These are phyloP conservation scores for Megaceryle maxima DNA, from an alignment of 2,113 vertebrate genomes.

Conservation along the genomic window DNA sequence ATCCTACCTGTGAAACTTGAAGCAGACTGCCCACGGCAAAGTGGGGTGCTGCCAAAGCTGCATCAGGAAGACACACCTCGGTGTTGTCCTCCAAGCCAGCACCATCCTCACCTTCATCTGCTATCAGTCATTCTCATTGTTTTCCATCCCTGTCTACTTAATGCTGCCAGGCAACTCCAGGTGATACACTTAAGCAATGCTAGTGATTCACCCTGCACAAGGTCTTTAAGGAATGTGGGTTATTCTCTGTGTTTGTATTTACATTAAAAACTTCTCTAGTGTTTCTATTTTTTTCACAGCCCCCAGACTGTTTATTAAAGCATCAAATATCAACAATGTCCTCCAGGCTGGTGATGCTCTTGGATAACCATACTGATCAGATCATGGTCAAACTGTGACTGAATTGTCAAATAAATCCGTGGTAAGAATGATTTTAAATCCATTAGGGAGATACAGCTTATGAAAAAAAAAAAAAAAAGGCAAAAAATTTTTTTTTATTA, in stretches of 20 bases:
- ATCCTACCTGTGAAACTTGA: background rate
- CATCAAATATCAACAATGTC: background rate
- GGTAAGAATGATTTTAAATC: background rate
- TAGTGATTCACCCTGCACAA: background rate
- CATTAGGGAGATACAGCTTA: background rate
- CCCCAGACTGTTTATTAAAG: slow-evolving; percentile 10
- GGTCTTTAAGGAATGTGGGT: background rate
- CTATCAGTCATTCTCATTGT: background rate
- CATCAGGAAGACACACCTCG: background rate
- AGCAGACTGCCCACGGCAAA: background rate
- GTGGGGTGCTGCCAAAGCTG: background rate
- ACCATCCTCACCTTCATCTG: background rate
- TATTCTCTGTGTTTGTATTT: slow-evolving; percentile 2
- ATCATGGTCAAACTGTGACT: background rate
- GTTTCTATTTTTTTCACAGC: slow-evolving; percentile 25
- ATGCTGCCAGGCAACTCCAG: background rate
- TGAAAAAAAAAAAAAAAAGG: background rate
- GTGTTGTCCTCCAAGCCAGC: background rate
- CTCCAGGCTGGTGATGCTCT: slow-evolving; percentile 15
- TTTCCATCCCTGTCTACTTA: background rate
- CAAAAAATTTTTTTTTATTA: background rate
- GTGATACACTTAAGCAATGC: background rate
- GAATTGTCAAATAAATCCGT: background rate
- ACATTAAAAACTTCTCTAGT: background rate
- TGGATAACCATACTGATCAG: background rate